Base-by-base conservation (phyloP, 2,888 invertebrate genomes). In the Mesorhabditis spiculigera region DNA sequence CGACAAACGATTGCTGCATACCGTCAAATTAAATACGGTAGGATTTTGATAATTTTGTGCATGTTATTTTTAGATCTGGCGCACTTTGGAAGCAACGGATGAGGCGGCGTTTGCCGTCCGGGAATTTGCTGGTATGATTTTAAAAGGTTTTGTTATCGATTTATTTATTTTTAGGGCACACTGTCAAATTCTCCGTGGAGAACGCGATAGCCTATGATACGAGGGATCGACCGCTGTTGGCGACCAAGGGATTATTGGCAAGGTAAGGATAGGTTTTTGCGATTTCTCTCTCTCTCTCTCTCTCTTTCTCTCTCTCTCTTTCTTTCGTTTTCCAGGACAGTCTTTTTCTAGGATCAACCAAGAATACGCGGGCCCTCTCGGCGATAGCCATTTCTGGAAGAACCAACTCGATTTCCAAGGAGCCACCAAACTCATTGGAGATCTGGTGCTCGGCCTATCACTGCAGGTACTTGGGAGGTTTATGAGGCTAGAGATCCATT, bases 341-440 rank as follows among this genome's bases (percentile, higher is more conserved):
- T 28, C 28, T 28, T 28, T 28, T 28, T 28, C 3, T 28, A 28
- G 75, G 13, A 89, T 92, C 73, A 90, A 90, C 5, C 91, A 92
- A 81, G 96, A 97, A 87, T 89, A 93, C 81, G 93, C 95, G 44
- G 91, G 94, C 0, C 86, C 95, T 5, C 95, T 95, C 8, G 97
- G 97, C 4, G 92, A 94, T 86, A 91, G 94, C n/a, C 92, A 92
- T 16, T 94, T 93, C 86, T 86, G 93, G 44, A 93, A 93, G 88
- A 92, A 92, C 78, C 93, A 93, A 79, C 86, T 91, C 6, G 90
- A 90, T 79, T 86, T 84, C 13, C 85, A 85, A 73, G 82, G 81
- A 63, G 58, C 13, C 44, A 43, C 67, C 10, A 10, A 13, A 2
- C 58, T 50, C n/a, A 13, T 50, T n/a, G n/a, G n/a, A 50, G 58